These are phyloP conservation scores for Macrobrachium rosenbergii DNA, from an alignment of 1,140 invertebrate genomes.

Conservation along the genomic window DNA sequence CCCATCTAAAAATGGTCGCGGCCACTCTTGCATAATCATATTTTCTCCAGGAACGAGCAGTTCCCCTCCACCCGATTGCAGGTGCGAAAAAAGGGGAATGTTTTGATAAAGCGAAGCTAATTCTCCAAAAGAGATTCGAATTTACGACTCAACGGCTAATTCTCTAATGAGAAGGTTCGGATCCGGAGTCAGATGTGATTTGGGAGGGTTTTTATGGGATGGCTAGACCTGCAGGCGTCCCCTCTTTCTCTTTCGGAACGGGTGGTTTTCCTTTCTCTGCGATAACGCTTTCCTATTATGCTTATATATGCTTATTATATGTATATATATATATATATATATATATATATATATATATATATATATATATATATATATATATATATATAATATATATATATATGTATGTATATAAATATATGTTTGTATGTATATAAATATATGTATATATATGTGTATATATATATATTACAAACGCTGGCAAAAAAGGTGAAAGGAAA, in stretches of 20 bases:
- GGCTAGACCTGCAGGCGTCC: background rate
- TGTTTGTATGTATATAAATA: conserved; percentile 31
- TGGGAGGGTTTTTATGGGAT: background rate
- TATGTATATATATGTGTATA: conserved; percentile 37
- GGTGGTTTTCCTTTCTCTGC: background rate
- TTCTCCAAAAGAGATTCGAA: no score
- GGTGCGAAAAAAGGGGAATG: no score
- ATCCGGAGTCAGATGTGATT: no score
- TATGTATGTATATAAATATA: conserved; percentile 26
- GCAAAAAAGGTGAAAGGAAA: no score
- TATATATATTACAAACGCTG: no score
- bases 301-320: background rate
- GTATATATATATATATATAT: conserved; percentile 14
- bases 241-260: background rate
- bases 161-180: no score
- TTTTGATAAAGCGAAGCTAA: no score
- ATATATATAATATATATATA: conserved; percentile 36
- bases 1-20: no score
- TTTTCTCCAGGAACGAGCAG: no score
- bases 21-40: no score
- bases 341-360: conserved; percentile 20
- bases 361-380: conserved; percentile 20
- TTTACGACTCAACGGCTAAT: no score
- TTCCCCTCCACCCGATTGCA: no score
- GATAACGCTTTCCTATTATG: background rate